Evolutionary conservation across 2,797 vertebrate species (phyloP).

Genomic region (Mormyrus proboscirostris): DNA sequence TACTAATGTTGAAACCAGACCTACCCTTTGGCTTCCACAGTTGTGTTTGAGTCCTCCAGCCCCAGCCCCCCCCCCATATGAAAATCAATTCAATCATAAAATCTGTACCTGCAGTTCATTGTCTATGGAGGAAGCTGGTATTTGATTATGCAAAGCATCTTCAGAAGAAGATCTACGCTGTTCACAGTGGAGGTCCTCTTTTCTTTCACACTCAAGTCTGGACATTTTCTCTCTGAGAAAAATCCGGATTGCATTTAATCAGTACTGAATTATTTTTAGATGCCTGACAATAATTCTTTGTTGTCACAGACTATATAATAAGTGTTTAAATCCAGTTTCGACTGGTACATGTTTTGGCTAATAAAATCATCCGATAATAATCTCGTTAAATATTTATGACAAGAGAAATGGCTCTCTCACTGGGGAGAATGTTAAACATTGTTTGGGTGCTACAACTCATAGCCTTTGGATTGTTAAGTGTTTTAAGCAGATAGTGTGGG

Average conservation of each 20-base stretch:
- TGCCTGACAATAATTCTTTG: not conserved
- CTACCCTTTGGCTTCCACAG: not conserved
- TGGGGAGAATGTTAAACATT: not conserved
- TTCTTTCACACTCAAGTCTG: not conserved
- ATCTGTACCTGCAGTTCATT: constrained; percentile 27
- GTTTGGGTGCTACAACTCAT: not conserved
- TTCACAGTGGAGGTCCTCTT: not conserved
- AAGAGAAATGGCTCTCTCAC: not conserved
- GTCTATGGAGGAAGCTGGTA: not conserved
- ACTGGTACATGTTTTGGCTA: not conserved
- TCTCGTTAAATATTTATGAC: not conserved
- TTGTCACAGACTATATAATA: not conserved
- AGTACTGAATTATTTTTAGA: not conserved
- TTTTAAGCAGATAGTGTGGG: not conserved
- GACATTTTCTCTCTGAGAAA: constrained; percentile 26
- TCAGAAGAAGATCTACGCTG: not conserved
- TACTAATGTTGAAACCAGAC: not conserved
- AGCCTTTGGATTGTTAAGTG: not conserved
- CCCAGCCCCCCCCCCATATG: not conserved
- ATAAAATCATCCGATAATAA: not conserved
- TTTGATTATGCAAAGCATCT: not conserved
- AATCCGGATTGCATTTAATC: not conserved
- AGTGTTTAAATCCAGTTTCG: not conserved
- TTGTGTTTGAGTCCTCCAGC: not conserved
- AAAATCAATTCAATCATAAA: not conserved